These are phyloP conservation scores for Trogon melanurus DNA, from an alignment of 2,113 vertebrate genomes.

Conservation along the genomic window DNA sequence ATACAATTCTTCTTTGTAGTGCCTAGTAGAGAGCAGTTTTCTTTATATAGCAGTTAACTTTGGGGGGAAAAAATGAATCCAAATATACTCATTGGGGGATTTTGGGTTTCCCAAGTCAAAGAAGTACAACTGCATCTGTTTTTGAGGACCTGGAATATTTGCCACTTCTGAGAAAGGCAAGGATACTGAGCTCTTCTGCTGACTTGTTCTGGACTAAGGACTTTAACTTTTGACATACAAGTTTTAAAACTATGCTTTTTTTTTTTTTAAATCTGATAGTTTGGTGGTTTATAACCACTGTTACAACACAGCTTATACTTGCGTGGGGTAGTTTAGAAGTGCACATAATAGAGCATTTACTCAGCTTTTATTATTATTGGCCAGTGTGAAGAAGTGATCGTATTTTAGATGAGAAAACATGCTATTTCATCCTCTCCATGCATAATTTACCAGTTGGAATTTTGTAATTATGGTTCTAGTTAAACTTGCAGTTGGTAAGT, in stretches of 20 bases:
- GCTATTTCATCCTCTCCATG: neutral
- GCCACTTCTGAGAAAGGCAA: neutral
- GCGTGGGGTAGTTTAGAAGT: neutral
- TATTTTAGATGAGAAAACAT: constrained; percentile 19
- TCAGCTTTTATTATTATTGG: constrained; percentile 49
- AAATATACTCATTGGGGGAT: neutral
- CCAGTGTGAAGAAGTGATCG: neutral
- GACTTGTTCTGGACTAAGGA: neutral
- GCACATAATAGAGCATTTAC: neutral
- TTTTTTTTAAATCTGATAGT: neutral
- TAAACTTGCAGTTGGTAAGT: constrained; percentile 20
- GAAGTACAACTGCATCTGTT: neutral
- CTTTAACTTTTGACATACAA: neutral
- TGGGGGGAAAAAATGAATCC: neutral
- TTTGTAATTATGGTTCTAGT: constrained; percentile 42
- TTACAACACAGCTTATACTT: neutral
- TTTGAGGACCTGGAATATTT: neutral
- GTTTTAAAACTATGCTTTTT: neutral
- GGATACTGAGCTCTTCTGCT: neutral
- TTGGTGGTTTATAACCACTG: constrained; percentile 24
- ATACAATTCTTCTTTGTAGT: neutral
- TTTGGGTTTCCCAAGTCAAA: neutral
- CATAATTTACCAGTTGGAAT: constrained; percentile 42
- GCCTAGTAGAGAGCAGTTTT: neutral
- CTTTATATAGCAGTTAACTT: neutral